Conservation (phyloP, 2,888 invertebrate species). For the Athrips mouffetella region DNA sequence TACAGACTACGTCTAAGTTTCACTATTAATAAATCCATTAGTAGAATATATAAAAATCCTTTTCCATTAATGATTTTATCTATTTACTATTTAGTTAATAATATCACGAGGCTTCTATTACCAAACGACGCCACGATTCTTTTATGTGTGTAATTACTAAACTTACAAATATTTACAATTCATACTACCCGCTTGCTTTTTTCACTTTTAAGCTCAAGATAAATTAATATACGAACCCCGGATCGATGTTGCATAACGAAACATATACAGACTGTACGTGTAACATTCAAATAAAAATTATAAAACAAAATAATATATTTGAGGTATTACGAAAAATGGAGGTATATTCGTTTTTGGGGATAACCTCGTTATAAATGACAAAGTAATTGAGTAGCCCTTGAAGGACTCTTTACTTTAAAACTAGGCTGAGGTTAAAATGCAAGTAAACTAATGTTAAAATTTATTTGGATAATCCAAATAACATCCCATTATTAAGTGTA, state of each 20-base stretch:
- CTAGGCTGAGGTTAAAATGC: slow-evolving; percentile 48
- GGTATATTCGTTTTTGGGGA: slow-evolving; percentile 25
- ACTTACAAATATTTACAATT: slow-evolving; percentile 73
- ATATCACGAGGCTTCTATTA: slow-evolving; percentile 75
- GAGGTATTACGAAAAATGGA: slow-evolving; percentile 59
- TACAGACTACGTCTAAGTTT: slow-evolving; percentile 69
- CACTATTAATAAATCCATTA: slow-evolving; percentile 74
- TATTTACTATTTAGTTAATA: slow-evolving; percentile 75
- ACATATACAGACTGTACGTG: slow-evolving; percentile 42
- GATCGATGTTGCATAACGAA: slow-evolving; percentile 40
- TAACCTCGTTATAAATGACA: slow-evolving; percentile 28
- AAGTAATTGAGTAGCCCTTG: slow-evolving; percentile 21
- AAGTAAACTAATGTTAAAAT: slow-evolving; percentile 41
- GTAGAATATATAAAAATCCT: slow-evolving; percentile 78
- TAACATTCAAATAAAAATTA: slow-evolving; percentile 70
- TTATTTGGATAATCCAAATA: slow-evolving; percentile 56
- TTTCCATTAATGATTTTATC: slow-evolving; percentile 76
- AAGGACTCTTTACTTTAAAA: slow-evolving; percentile 21
- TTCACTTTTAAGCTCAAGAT: slow-evolving; percentile 62
- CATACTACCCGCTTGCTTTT: slow-evolving; percentile 71
- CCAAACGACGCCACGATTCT: slow-evolving; percentile 68
- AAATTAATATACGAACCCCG: slow-evolving; percentile 44
- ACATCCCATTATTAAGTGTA: slow-evolving; percentile 56
- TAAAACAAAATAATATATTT: slow-evolving; percentile 71
- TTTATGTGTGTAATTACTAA: slow-evolving; percentile 56